phyloP scores from a whole-genome alignment of 64 coral and sea anemone species.

The Montipora foliosa region DNA sequence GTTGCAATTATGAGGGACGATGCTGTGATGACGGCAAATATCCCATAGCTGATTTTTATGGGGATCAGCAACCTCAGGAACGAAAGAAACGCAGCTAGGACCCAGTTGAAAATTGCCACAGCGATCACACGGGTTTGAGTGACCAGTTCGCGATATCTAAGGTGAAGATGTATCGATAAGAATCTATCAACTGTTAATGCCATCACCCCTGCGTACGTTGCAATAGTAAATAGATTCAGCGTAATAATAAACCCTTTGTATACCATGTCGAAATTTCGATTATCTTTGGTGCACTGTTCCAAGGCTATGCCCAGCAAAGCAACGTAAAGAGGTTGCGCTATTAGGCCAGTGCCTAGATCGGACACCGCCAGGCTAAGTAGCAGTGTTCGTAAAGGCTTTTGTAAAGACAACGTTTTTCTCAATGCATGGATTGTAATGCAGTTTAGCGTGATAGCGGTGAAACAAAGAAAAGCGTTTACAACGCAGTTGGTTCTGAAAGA shows the following conservation, averaged over 20 bases:
- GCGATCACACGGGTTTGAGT: not conserved
- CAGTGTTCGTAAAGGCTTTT: not conserved
- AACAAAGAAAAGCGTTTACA: not conserved
- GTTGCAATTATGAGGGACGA: not conserved
- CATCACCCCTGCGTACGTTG: not conserved
- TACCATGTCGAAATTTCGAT: not conserved
- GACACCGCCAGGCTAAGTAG: not conserved
- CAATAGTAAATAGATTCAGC: not conserved
- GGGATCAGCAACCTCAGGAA: not conserved
- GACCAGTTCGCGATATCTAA: not conserved
- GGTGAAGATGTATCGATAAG: constrained; percentile 1
- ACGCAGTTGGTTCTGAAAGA: not conserved
- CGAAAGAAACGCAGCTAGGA: not conserved
- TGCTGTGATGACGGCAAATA: not conserved
- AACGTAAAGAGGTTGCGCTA: not conserved
- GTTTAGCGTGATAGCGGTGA: not conserved
- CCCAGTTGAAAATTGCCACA: not conserved
- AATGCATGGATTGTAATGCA: not conserved
- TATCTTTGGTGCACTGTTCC: not conserved
- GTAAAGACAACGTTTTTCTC: not conserved
- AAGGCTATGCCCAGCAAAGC: not conserved
- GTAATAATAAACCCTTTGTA: not conserved
- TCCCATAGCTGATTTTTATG: not conserved
- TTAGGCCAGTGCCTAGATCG: not conserved
- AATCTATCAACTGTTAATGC: not conserved